Conservation (phyloP, 2,113 vertebrate genomes). For the Platysternon megacephalum region DNA sequence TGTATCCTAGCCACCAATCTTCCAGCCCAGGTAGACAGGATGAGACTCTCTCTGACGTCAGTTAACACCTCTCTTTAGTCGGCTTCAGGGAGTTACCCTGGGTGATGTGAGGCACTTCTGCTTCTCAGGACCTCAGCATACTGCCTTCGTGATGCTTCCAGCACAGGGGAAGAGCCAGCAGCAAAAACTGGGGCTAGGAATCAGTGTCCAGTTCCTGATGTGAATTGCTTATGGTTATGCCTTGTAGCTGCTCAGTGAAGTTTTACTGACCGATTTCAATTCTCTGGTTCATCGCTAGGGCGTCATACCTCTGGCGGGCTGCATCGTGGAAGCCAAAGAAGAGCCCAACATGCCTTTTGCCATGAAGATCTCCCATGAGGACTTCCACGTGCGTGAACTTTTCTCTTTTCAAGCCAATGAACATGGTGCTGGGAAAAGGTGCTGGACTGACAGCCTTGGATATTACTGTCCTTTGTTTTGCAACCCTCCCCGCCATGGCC, state of each 20-base stretch:
- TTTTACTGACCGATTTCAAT: neutral
- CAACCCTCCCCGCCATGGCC: neutral
- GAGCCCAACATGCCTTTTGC: slow-evolving; percentile 95
- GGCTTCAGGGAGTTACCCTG: neutral
- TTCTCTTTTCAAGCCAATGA: neutral
- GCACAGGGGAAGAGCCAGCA: neutral
- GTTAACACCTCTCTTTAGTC: neutral
- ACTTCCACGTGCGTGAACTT: slow-evolving; percentile 88
- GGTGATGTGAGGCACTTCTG: neutral
- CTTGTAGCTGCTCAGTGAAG: neutral
- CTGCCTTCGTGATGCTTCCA: neutral
- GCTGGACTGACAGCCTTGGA: neutral
- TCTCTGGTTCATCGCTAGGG: slow-evolving; percentile 81
- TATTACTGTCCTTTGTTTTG: neutral
- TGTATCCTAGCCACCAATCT: neutral
- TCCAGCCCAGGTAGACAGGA: neutral
- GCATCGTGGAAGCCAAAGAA: slow-evolving; percentile 90
- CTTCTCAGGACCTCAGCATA: neutral
- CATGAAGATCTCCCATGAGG: slow-evolving; percentile 93
- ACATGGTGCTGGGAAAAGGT: neutral
- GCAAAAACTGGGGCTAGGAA: neutral
- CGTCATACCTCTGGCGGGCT: slow-evolving; percentile 94
- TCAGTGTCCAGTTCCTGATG: neutral
- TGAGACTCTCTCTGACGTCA: neutral
- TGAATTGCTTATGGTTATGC: neutral